phyloP scores from a whole-genome alignment of 2,113 vertebrate species.

The Mionectes macconnelli region DNA sequence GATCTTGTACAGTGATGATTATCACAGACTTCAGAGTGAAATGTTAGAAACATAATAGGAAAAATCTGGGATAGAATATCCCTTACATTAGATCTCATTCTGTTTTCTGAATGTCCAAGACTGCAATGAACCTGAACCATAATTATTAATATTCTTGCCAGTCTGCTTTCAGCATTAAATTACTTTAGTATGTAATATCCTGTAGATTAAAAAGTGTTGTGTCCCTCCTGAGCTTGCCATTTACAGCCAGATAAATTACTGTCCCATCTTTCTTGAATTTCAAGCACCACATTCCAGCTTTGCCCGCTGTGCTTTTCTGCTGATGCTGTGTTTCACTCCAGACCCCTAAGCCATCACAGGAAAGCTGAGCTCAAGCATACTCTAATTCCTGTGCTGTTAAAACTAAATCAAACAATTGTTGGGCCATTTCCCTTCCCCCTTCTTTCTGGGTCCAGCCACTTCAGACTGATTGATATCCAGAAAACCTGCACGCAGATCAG shows the following conservation, averaged over 20 bases:
- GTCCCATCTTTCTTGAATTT: not conserved
- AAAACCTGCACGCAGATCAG: not conserved
- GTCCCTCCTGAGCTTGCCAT: not conserved
- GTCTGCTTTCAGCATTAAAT: not conserved
- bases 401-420: not conserved
- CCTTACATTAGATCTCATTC: not conserved
- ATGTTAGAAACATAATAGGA: not conserved
- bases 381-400: not conserved
- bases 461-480: not conserved
- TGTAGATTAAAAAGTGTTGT: not conserved
- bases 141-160: not conserved
- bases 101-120: not conserved
- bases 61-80: not conserved
- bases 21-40: not conserved
- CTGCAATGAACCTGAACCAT: not conserved
- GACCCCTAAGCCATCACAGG: not conserved
- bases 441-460: not conserved
- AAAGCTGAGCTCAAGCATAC: not conserved
- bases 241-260: not conserved
- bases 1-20: not conserved
- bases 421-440: not conserved
- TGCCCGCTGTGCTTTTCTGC: not conserved
- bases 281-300: not conserved
- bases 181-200: not conserved
- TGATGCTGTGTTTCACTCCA: not conserved